phyloP scores from a whole-genome alignment of 2,888 invertebrate genomes.

The Trisateles emortualis region DNA sequence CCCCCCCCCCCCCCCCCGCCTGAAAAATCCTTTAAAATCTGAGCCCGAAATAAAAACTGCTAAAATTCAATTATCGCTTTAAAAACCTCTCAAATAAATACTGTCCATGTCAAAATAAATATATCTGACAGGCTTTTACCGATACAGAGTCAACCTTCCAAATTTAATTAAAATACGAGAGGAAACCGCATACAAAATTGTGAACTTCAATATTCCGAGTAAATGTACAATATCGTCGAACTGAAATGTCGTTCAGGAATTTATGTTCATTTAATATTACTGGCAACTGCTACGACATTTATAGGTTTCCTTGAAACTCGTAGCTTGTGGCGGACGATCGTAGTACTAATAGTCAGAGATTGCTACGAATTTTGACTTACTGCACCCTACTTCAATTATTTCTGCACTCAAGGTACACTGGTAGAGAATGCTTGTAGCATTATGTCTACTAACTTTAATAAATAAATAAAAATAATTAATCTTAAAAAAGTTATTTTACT shows the following conservation, averaged over 20 bases:
- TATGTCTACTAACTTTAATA: too few species aligned
- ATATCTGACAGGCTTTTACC: background rate
- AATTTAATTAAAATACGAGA: slow-evolving; percentile 5
- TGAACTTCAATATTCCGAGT: background rate
- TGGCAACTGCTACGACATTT: background rate
- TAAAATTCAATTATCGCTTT: too few species aligned
- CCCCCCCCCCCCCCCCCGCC: too few species aligned
- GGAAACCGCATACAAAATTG: background rate
- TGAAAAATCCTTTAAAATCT: too few species aligned
- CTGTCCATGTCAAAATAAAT: background rate
- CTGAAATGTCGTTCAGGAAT: background rate
- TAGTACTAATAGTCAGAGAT: background rate
- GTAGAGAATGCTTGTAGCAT: too few species aligned
- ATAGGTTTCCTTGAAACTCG: background rate
- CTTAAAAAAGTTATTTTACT: too few species aligned
- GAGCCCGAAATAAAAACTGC: too few species aligned
- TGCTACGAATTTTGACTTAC: background rate
- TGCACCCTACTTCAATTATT: too few species aligned
- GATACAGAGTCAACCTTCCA: background rate
- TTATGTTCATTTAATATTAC: background rate
- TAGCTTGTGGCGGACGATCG: background rate
- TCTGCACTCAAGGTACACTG: too few species aligned
- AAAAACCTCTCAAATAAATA: background rate
- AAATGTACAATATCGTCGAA: background rate
- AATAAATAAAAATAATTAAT: too few species aligned